Percentiles rank a stretch among this genome's conserved stretches.
These are phyloP conservation scores for Cyaniris semiargus DNA, from an alignment of 2,888 invertebrate genomes.

Conservation along the genomic window DNA sequence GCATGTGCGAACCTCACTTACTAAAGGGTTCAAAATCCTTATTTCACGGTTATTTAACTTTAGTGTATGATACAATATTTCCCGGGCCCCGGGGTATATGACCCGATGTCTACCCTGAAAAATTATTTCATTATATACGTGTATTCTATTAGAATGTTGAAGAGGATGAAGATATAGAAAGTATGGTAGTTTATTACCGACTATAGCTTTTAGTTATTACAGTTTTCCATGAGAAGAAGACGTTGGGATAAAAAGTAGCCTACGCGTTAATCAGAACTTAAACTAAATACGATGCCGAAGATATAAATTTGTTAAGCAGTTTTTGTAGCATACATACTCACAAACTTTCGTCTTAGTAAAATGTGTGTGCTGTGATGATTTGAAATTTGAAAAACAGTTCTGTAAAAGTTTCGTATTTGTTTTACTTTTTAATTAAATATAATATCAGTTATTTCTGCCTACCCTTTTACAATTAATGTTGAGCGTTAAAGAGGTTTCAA, in stretches of 20 bases:
- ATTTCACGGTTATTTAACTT: slow-evolving; percentile 16
- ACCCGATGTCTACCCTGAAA: not conserved
- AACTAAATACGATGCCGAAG: not conserved
- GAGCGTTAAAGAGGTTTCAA: not conserved
- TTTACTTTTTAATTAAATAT: too few relatives aligned
- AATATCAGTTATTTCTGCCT: too few relatives aligned
- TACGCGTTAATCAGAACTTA: too few relatives aligned
- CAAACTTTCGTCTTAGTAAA: too few relatives aligned
- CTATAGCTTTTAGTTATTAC: too few relatives aligned
- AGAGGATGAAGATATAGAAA: not conserved
- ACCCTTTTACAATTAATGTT: too few relatives aligned
- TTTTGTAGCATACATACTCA: not conserved
- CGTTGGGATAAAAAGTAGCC: too few relatives aligned
- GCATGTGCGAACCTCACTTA: not conserved
- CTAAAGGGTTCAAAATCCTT: slow-evolving; percentile 13
- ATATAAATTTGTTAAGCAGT: not conserved
- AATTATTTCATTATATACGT: slow-evolving; percentile 9
- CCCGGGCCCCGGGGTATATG: not conserved
- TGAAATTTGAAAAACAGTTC: too few relatives aligned
- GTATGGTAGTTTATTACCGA: too few relatives aligned
- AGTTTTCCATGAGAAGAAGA: too few relatives aligned
- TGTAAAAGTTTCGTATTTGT: too few relatives aligned
- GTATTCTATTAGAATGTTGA: not conserved
- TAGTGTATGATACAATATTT: slow-evolving; percentile 18
- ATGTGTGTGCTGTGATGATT: too few relatives aligned